These are phyloP conservation scores for Nomada flava DNA, from an alignment of 2,888 invertebrate species.

Conservation along the genomic window DNA sequence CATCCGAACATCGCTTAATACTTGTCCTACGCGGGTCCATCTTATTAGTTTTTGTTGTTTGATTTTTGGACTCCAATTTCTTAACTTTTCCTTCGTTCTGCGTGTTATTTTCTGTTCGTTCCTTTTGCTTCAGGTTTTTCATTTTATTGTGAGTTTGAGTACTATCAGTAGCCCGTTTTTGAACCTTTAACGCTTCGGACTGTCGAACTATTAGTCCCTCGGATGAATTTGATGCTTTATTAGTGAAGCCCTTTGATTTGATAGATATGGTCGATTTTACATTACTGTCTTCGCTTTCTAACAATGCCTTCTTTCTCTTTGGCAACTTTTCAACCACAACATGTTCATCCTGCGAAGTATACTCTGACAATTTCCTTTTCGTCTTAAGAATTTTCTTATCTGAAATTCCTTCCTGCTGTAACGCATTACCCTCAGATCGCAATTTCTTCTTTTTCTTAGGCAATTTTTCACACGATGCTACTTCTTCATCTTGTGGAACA, in stretches of 20 bases:
- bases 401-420: background rate
- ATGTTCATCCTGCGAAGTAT: background rate
- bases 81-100: background rate
- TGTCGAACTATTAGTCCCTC: slow-evolving; percentile 26
- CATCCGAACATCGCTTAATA: slow-evolving; percentile 74
- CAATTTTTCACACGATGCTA: background rate
- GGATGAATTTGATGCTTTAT: background rate
- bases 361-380: background rate
- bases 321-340: background rate
- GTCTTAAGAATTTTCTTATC: slow-evolving; percentile 7
- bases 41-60: background rate
- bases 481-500: background rate
- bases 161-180: slow-evolving; percentile 19
- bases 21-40: background rate
- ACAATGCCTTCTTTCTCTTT: slow-evolving; percentile 12
- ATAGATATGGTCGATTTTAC: background rate
- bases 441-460: slow-evolving; percentile 14
- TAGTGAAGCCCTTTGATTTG: background rate
- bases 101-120: slow-evolving; percentile 14
- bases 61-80: slow-evolving; percentile 13
- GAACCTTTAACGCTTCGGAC: slow-evolving; percentile 20
- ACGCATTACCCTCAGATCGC: background rate
- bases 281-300: background rate
- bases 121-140: slow-evolving; percentile 22
- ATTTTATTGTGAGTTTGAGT: slow-evolving; percentile 22